Conservation (phyloP, 2,113 vertebrate genomes). For the Thunnus maccoyii region DNA sequence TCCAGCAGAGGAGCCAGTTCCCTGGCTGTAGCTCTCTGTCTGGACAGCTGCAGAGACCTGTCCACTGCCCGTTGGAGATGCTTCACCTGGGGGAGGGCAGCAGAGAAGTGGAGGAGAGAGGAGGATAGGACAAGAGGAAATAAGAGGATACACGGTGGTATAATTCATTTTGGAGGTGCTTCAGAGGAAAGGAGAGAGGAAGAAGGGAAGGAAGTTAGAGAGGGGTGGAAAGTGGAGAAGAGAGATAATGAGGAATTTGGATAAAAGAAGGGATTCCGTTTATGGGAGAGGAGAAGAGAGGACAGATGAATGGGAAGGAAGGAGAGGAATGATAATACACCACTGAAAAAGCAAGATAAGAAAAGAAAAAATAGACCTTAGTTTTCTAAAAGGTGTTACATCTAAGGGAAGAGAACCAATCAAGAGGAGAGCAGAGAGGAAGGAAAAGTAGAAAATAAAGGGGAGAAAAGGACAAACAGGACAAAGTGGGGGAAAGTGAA, state of each 20-base stretch:
- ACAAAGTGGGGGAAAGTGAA: too few species aligned
- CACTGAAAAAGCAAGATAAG: neutral
- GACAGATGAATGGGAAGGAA: neutral
- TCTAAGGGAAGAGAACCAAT: neutral
- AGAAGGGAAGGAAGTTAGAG: neutral
- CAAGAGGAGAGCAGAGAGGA: neutral
- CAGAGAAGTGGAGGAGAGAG: neutral
- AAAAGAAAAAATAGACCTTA: neutral
- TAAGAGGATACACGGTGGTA: neutral
- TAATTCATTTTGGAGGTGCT: neutral
- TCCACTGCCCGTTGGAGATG: constrained; percentile 97
- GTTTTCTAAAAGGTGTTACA: neutral
- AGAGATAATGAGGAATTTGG: neutral
- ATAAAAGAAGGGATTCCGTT: neutral
- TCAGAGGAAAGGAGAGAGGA: neutral
- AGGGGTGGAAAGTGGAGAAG: neutral
- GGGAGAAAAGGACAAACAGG: too few species aligned
- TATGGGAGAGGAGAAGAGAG: neutral
- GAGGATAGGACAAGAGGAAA: neutral
- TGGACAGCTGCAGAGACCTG: constrained; percentile 92
- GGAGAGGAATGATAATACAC: neutral
- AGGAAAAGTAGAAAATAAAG: neutral
- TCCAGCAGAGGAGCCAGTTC: constrained; percentile 94
- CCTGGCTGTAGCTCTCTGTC: constrained; percentile 92
- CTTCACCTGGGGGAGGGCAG: constrained; percentile 83